Evolutionary conservation across 2,888 invertebrate genomes (phyloP), one percentile per base, ranked within the genome.

Genomic region (Eilema sororculum): DNA sequence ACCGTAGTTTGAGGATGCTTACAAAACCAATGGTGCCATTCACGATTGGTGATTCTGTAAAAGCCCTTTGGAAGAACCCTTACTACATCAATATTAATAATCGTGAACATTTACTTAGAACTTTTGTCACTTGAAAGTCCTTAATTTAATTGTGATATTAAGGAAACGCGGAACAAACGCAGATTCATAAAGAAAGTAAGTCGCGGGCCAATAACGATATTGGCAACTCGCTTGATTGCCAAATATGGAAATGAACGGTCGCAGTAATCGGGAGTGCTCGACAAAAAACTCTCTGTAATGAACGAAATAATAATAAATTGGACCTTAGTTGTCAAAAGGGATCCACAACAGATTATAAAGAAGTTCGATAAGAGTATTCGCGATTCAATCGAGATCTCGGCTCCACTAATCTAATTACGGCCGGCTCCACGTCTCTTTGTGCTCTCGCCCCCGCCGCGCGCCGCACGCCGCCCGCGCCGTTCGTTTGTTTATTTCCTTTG

Each of bases 321-420:
- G 74, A 76, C 69, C 75, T 77, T 73, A 78, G 76, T 84, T 77
- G 77, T 85, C 82, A 84, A 87, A 86, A 84, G 80, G 82, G 85
- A 82, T 80, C 78, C 75, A 78, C 83, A 82, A 79, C 80, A 84
- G 86, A 87, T 86, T 85, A 83, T 84, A 82, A 82, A 85, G 84
- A 86, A 86, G 84, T 87, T 85, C 82, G 85, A 86, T 84, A 84
- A 82, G 87, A 80, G 78, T 82, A 78, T 81, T 81, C 83, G 75
- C 81, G 82, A 84, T 87, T 84, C 82, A 81, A 89, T 89, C 85
- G 87, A 82, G 87, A 86, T 85, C 87, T 78, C 78, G 76, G 78
- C 81, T 82, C 85, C 86, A 84, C 91, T 94, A 93, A 94, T 94
- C 91, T 93, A 91, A 94, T 94, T 93, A 93, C 89, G 83, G 80